These are phyloP conservation scores for Cyclophora punctaria DNA, from an alignment of 2,888 invertebrate species.

Conservation along the genomic window DNA sequence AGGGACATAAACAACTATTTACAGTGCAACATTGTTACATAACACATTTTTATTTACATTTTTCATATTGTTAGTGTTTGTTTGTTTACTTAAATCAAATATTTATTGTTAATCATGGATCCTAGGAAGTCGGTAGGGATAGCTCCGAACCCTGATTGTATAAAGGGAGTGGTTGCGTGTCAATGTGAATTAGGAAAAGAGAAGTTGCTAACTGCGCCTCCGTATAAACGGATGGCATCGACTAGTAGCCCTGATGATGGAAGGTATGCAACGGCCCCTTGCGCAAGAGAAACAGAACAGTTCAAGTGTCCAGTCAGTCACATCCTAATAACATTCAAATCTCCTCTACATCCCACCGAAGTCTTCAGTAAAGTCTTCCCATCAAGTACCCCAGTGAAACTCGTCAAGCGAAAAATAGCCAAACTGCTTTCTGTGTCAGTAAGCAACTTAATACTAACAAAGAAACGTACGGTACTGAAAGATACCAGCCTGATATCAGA, in stretches of 20 bases:
- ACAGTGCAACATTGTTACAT: slow-evolving; percentile 10
- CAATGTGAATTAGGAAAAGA: slow-evolving; percentile 66
- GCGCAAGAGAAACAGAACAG: slow-evolving; percentile 45
- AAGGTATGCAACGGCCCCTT: slow-evolving; percentile 52
- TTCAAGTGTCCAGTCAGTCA: slow-evolving; percentile 61
- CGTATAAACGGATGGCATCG: slow-evolving; percentile 37
- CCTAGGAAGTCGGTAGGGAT: slow-evolving; percentile 36
- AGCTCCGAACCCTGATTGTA: slow-evolving; percentile 35
- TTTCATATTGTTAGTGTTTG: slow-evolving; percentile 8
- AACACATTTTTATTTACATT: slow-evolving; percentile 15
- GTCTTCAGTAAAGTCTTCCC: slow-evolving; percentile 64
- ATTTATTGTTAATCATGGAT: slow-evolving; percentile 26
- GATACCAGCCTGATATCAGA: slow-evolving; percentile 53
- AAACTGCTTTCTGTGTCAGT: slow-evolving; percentile 55
- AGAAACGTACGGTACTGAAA: slow-evolving; percentile 59
- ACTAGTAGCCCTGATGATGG: slow-evolving; percentile 27
- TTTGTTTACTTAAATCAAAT: not conserved
- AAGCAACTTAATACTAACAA: slow-evolving; percentile 53
- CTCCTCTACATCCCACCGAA: slow-evolving; percentile 53
- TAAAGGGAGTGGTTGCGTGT: slow-evolving; percentile 43
- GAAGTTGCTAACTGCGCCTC: slow-evolving; percentile 61
- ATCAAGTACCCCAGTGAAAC: slow-evolving; percentile 54
- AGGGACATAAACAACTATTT: slow-evolving; percentile 27
- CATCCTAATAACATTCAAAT: slow-evolving; percentile 54
- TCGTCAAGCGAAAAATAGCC: slow-evolving; percentile 59